Evolutionary conservation across 2,888 invertebrate genomes (phyloP).

Genomic region (Cataglyphis altisquamis): DNA sequence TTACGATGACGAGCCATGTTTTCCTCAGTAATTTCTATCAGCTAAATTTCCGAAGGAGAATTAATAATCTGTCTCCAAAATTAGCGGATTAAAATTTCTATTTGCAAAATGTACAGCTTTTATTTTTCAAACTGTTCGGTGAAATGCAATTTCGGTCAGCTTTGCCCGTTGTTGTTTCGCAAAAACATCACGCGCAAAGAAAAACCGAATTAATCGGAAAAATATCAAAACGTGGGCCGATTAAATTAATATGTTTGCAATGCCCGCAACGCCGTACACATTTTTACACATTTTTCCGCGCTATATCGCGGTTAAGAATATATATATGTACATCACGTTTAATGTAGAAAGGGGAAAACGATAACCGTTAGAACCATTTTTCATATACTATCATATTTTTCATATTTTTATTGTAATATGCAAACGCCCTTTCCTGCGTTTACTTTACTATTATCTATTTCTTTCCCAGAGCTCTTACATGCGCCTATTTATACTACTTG

Average conservation of each 20-base stretch:
- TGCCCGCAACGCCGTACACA: neutral
- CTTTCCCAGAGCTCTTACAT: too few species aligned
- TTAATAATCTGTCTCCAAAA: neutral
- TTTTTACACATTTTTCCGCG: neutral
- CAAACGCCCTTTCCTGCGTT: slow-evolving; percentile 30
- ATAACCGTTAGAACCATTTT: slow-evolving; percentile 8
- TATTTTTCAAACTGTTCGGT: slow-evolving; percentile 6
- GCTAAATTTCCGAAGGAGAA: neutral
- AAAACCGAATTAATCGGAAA: slow-evolving; percentile 47
- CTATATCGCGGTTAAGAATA: neutral
- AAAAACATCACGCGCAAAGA: slow-evolving; percentile 41
- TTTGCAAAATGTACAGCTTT: slow-evolving; percentile 6
- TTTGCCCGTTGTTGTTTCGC: neutral
- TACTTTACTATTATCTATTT: slow-evolving; percentile 2
- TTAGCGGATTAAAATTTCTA: neutral
- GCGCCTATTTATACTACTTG: neutral
- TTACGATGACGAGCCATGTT: neutral
- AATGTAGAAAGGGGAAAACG: slow-evolving; percentile 10
- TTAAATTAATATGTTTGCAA: slow-evolving; percentile 51
- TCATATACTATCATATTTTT: slow-evolving; percentile 31
- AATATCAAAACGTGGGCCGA: slow-evolving; percentile 44
- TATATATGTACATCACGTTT: neutral
- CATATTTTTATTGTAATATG: slow-evolving; percentile 10
- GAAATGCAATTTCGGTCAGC: slow-evolving; percentile 30
- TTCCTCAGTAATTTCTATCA: neutral